Evolutionary conservation across 1,140 invertebrate species (phyloP).

Genomic region (Aphis craccivora): DNA sequence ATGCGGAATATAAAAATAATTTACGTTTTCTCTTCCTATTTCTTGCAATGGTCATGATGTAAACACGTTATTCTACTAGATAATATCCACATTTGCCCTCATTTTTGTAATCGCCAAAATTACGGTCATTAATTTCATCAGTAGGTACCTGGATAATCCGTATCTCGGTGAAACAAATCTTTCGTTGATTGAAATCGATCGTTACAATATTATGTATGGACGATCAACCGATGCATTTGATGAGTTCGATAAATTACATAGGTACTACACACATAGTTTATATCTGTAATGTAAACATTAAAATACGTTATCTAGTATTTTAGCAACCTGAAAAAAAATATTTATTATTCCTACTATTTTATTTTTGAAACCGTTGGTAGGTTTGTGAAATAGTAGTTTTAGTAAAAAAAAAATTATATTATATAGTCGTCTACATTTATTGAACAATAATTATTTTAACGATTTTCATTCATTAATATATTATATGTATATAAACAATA

Average conservation of each 20-base stretch:
- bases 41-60: not conserved
- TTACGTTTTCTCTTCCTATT: conserved; percentile 27
- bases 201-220: not conserved
- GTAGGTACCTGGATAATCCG: not conserved
- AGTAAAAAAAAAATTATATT: too few relatives aligned
- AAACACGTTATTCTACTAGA: not conserved
- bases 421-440: not conserved
- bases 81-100: not conserved
- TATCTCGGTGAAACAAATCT: not conserved
- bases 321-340: not conserved
- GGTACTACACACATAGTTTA: not conserved
- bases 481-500: not conserved
- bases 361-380: not conserved
- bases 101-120: not conserved
- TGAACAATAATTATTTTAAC: not conserved
- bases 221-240: not conserved
- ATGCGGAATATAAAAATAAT: conserved; percentile 3
- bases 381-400: not conserved
- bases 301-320: not conserved
- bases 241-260: not conserved
- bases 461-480: not conserved
- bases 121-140: not conserved
- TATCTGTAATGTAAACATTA: not conserved
- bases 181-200: not conserved
- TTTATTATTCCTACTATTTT: not conserved